phyloP scores from a whole-genome alignment of 2,797 vertebrate genomes.

The Arremon aurantiirostris region DNA sequence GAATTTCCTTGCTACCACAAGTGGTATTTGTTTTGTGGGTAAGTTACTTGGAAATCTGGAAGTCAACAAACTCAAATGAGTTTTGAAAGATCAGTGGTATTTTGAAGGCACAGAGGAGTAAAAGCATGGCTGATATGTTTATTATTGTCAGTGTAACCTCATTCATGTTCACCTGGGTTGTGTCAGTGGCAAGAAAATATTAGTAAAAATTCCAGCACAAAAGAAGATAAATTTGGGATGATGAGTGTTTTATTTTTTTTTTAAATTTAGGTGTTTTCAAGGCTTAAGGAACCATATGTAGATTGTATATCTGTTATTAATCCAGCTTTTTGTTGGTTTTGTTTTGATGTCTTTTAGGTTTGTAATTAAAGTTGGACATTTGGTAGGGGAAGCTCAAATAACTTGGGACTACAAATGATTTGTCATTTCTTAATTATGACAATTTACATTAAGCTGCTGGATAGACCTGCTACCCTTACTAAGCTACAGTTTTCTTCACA shows the following conservation, averaged over 20 bases:
- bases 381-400: background rate
- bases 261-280: background rate
- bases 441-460: background rate
- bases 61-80: background rate
- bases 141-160: background rate
- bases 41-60: background rate
- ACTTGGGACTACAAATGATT: background rate
- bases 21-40: background rate
- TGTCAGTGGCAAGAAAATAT: background rate
- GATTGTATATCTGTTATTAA: background rate
- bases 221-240: background rate
- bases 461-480: background rate
- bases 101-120: background rate
- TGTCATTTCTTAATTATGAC: background rate
- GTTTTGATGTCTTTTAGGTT: background rate
- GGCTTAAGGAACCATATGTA: background rate
- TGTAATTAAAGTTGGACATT: background rate
- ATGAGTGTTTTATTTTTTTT: background rate
- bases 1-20: background rate
- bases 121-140: background rate
- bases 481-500: background rate
- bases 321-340: background rate
- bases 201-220: background rate
- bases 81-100: background rate
- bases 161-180: background rate